Base-by-base conservation (phyloP, 2,888 invertebrate species). In the Scaptomyza caliginosa region DNA sequence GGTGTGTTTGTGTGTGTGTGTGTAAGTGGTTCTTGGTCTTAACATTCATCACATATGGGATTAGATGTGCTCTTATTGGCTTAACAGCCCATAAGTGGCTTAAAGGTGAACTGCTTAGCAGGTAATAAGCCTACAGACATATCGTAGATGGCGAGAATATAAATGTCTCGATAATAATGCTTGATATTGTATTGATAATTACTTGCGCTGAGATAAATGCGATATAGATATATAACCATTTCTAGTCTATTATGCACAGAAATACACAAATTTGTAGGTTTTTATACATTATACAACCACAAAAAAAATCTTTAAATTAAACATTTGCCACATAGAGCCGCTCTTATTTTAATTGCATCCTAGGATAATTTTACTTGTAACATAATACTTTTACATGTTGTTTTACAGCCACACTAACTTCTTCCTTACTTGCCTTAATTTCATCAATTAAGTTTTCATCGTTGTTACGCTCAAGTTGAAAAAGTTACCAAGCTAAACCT, bases 11-110 rank as follows among this genome's bases (percentile, higher is more conserved):
- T 16, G 10, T 7, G 13, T 36, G 57, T 59, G 46, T 63, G 56
- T 34, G 62, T 21, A 58, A 59, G 76, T 54, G 59, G 28, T 13
- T 52, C 34, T 17, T 46, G 66, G 38, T 45, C 51, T 19, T 21
- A 38, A 40, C 52, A 71, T 72, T 59, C 54, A 75, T 75, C 72
- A 71, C 34, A 24, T 34, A 38, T 10, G 43, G 48, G 52, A 71
- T 72, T 72, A 75, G 10, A 30, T 48, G 43, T 38, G 45, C 63
- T 54, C 36, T 30, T 7, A 39, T 17, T 30, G 24, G 66, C 66
- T 75, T 75, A 75, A 24, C 72, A 56, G 32, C n/a, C 50, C 39
- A 39, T 60, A 52, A 59, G 48, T 36, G 67, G 34, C 23, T 42
- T 39, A 48, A n/a, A 40, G 16, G 10, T 42, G 1, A 40, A 6